Conservation (phyloP, 2,888 invertebrate genomes). For the Machimus atricapillus region DNA sequence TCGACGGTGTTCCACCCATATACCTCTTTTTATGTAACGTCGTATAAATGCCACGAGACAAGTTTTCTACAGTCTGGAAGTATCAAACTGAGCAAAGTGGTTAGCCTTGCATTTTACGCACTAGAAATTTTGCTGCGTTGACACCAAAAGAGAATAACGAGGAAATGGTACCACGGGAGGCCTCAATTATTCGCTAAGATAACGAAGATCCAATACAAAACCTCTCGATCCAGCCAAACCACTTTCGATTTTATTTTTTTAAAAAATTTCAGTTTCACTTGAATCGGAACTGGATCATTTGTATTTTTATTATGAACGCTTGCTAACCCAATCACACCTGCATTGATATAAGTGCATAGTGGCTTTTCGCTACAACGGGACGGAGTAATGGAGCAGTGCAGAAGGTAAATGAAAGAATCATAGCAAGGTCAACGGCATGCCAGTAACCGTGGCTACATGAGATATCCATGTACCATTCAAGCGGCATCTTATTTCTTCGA, state of each 20-base stretch:
- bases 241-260: constrained; percentile 18
- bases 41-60: not conserved
- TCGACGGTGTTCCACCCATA: not conserved
- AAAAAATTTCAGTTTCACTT: constrained; percentile 21
- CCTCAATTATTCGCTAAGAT: not conserved
- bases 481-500: constrained; percentile 30
- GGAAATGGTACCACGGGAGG: not conserved
- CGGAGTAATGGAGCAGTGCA: not conserved
- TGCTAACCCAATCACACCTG: not conserved
- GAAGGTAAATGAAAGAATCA: constrained; percentile 5
- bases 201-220: not conserved
- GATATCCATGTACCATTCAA: not conserved
- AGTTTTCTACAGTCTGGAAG: not conserved
- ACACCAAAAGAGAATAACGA: not conserved
- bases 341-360: not conserved
- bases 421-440: constrained; percentile 30
- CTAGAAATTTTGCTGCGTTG: constrained; percentile 13
- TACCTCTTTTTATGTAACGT: not conserved
- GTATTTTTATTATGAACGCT: not conserved
- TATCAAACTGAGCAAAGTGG: not conserved
- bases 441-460: not conserved
- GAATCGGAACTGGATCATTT: constrained; percentile 11
- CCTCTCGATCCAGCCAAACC: not conserved
- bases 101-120: constrained; percentile 40
- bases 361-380: not conserved